Percentiles rank a stretch among this genome's conserved stretches.
phyloP scores from a whole-genome alignment of 2,888 invertebrate species.

The Napeogenes sylphis region DNA sequence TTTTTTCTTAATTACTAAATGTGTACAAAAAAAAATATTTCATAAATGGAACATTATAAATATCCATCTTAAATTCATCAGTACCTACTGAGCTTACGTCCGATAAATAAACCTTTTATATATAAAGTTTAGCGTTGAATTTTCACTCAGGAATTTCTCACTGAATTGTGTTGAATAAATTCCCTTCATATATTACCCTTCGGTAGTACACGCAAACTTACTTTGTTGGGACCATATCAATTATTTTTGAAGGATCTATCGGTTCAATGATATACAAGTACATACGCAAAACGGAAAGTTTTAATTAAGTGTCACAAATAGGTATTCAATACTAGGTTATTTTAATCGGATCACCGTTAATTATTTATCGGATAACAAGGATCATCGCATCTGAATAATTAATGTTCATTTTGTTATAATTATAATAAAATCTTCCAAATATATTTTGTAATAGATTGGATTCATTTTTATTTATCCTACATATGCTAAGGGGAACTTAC shows the following conservation, averaged over 20 bases:
- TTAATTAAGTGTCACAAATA: background rate
- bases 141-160: slow-evolving; percentile 10
- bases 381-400: too few species aligned
- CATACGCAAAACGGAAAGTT: background rate
- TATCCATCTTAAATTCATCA: background rate
- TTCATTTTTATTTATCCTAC: too few species aligned
- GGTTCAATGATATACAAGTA: background rate
- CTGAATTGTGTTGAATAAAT: slow-evolving; percentile 24
- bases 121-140: slow-evolving; percentile 9
- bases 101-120: slow-evolving; percentile 13
- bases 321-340: too few species aligned
- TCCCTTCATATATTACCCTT: slow-evolving; percentile 22
- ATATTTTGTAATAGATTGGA: too few species aligned
- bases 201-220: slow-evolving; percentile 25
- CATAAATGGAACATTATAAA: too few species aligned
- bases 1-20: too few species aligned
- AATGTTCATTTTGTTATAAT: too few species aligned
- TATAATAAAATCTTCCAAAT: too few species aligned
- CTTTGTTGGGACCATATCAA: slow-evolving; percentile 19
- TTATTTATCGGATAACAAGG: too few species aligned
- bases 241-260: slow-evolving; percentile 3
- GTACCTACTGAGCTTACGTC: background rate
- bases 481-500: too few species aligned
- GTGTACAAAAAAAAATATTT: too few species aligned
- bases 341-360: too few species aligned